Evolutionary conservation across 2,113 vertebrate genomes (phyloP).

Genomic region (Crocuta crocuta): DNA sequence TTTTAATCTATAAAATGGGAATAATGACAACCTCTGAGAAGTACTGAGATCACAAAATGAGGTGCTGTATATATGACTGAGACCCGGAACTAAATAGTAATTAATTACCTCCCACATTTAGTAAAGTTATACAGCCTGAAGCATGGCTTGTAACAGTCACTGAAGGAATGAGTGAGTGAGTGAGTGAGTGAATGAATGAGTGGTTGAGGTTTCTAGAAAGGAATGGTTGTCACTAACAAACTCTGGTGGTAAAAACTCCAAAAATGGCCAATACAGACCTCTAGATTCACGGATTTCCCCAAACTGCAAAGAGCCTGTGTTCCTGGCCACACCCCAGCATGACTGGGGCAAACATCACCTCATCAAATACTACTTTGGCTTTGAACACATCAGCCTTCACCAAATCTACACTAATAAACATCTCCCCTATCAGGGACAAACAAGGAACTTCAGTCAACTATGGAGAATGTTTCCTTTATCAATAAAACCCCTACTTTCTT

Average conservation of each 20-base stretch:
- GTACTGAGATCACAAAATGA: not conserved
- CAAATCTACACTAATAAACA: not conserved
- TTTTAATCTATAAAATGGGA: not conserved
- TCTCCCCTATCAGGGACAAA: not conserved
- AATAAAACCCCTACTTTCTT: not conserved
- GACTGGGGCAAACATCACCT: not conserved
- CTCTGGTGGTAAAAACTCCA: not conserved
- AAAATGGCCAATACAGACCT: not conserved
- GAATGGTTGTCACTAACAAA: not conserved
- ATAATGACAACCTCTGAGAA: not conserved
- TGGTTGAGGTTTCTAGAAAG: not conserved
- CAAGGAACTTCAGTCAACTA: not conserved
- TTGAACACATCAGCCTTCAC: not conserved
- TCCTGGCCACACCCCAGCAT: not conserved
- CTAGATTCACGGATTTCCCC: not conserved
- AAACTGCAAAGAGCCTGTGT: not conserved
- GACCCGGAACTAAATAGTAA: constrained; percentile 19
- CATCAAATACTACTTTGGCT: not conserved
- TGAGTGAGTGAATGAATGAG: not conserved
- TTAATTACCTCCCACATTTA: not conserved
- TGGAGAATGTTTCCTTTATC: not conserved
- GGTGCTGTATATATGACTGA: not conserved
- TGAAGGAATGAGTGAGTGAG: not conserved
- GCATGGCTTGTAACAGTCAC: not conserved
- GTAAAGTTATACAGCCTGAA: not conserved